Evolutionary conservation across 2,113 vertebrate species (phyloP).

Genomic region (Tragelaphus imberbis): DNA sequence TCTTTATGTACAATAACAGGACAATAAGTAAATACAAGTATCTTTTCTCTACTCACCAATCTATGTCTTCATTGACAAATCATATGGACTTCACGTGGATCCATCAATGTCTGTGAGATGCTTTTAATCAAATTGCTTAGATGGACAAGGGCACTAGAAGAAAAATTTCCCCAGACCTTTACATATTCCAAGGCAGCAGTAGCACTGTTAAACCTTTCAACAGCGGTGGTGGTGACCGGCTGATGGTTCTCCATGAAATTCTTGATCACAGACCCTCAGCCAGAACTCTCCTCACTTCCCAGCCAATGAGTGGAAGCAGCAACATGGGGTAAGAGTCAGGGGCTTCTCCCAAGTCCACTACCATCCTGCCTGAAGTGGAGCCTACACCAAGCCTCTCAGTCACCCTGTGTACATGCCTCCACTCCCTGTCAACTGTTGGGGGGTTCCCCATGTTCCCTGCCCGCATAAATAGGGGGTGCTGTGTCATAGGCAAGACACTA

Average conservation of each 20-base stretch:
- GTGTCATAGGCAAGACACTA: not conserved
- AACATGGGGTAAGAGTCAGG: too few species aligned
- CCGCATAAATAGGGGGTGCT: not conserved
- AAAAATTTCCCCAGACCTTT: not conserved
- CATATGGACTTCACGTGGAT: not conserved
- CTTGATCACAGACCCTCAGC: not conserved
- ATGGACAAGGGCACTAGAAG: not conserved
- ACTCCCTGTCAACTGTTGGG: not conserved
- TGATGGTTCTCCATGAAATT: not conserved
- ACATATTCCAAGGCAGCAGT: not conserved
- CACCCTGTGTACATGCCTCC: not conserved
- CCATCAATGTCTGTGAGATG: not conserved
- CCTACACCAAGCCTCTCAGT: not conserved
- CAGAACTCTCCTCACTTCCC: not conserved
- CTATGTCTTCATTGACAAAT: not conserved
- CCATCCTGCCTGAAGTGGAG: not conserved
- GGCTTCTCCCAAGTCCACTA: not conserved
- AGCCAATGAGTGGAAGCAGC: not conserved
- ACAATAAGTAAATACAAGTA: not conserved
- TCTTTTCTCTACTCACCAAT: not conserved
- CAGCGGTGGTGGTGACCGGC: not conserved
- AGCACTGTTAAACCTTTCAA: not conserved
- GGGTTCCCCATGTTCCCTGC: not conserved
- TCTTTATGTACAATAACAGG: not conserved
- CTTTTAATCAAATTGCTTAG: not conserved